These are phyloP conservation scores for Mesoligia furuncula DNA, from an alignment of 2,888 invertebrate genomes.

Conservation along the genomic window DNA sequence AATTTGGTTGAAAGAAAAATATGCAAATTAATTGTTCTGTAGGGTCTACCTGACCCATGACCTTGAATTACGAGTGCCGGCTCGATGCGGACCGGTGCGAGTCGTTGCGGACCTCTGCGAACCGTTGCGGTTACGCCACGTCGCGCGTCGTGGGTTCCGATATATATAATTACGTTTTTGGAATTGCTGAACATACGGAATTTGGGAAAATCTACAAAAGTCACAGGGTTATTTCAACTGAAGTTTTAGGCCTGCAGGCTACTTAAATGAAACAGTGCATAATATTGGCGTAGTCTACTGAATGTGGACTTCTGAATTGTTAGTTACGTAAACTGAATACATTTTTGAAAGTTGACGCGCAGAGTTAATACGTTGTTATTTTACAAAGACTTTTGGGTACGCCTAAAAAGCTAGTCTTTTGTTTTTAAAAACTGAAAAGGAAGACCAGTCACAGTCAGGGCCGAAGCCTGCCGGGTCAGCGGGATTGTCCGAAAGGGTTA, in stretches of 20 bases:
- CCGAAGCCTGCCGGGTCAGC: too few relatives aligned
- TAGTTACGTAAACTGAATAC: background rate
- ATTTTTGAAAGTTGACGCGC: background rate
- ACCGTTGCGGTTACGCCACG: conserved; percentile 47
- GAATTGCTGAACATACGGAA: conserved; percentile 33
- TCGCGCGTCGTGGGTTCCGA: conserved; percentile 29
- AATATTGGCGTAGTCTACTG: background rate
- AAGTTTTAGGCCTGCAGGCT: background rate
- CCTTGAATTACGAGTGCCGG: conserved; percentile 47
- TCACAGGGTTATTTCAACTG: background rate
- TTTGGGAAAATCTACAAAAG: background rate
- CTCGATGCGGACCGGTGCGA: conserved; percentile 17
- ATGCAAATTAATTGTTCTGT: conserved; percentile 66
- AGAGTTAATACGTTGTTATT: background rate
- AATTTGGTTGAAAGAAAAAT: conserved; percentile 64
- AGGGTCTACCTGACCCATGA: conserved; percentile 54
- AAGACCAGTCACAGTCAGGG: background rate
- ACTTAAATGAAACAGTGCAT: background rate
- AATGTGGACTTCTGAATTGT: background rate
- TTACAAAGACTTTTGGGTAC: too few relatives aligned
- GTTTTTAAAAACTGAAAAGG: background rate
- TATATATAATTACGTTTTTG: conserved; percentile 59
- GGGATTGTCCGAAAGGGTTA: too few relatives aligned
- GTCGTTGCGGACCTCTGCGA: conserved; percentile 14
- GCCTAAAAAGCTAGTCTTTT: background rate